These are phyloP conservation scores for Nothoprocta pentlandii DNA, from an alignment of 2,113 vertebrate species.

Conservation along the genomic window DNA sequence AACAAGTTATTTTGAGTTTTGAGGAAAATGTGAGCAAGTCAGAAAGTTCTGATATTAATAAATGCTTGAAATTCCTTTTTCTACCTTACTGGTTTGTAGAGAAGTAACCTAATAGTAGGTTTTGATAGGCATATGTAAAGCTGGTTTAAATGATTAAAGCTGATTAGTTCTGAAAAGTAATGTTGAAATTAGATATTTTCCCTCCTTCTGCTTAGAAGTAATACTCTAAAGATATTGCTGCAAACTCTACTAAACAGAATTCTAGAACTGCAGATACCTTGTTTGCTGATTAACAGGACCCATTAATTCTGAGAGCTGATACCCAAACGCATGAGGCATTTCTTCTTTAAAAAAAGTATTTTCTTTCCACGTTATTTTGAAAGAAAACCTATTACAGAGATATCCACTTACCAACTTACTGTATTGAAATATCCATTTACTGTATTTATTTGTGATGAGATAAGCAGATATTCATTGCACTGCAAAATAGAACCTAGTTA, in stretches of 20 bases:
- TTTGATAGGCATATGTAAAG: not conserved
- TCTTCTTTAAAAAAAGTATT: not conserved
- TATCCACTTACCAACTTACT: not conserved
- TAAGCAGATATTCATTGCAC: slow-evolving; percentile 13
- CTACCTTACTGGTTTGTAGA: not conserved
- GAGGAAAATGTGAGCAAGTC: not conserved
- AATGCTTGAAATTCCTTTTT: not conserved
- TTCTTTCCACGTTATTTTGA: not conserved
- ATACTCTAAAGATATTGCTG: not conserved
- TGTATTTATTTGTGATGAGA: not conserved
- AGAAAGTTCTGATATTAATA: not conserved
- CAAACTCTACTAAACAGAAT: not conserved
- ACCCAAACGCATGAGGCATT: not conserved
- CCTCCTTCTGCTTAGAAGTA: not conserved
- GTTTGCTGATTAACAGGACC: not conserved
- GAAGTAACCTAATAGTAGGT: not conserved
- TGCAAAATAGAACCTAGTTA: slow-evolving; percentile 50
- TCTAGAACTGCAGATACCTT: not conserved
- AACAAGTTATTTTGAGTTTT: not conserved
- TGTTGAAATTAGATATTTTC: not conserved
- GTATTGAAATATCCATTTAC: not conserved
- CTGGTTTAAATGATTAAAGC: not conserved
- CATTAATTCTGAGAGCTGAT: not conserved
- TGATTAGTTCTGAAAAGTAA: not conserved
- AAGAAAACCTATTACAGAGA: not conserved